Evolutionary conservation across 2,113 vertebrate species (phyloP).

Genomic region (Balaeniceps rex): DNA sequence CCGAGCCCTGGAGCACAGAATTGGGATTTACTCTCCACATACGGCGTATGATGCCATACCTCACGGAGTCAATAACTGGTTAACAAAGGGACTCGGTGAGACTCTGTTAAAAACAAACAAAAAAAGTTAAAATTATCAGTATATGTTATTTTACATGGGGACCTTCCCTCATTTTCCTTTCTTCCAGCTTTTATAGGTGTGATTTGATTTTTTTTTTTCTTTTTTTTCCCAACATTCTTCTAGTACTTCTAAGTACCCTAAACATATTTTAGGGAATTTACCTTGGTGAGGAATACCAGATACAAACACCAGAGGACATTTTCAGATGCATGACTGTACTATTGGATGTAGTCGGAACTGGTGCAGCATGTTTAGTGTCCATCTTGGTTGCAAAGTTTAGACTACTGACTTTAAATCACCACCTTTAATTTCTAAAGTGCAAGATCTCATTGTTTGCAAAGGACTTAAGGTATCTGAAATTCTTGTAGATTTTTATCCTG

Average conservation of each 20-base stretch:
- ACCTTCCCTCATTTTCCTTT: not conserved
- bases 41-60: constrained; percentile 86
- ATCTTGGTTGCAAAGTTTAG: not conserved
- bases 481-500: not conserved
- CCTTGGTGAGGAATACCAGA: not conserved
- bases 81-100: constrained; percentile 83
- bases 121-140: not conserved
- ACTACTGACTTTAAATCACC: not conserved
- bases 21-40: constrained; percentile 91
- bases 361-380: not conserved
- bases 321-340: not conserved
- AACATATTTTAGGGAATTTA: not conserved
- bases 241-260: not conserved
- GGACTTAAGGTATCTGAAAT: not conserved
- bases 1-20: constrained; percentile 83
- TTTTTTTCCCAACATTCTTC: not conserved
- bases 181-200: not conserved
- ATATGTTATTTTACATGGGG: not conserved
- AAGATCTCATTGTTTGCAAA: not conserved
- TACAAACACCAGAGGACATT: not conserved
- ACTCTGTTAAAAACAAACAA: not conserved
- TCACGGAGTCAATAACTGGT: constrained; percentile 90
- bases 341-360: not conserved
- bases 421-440: not conserved
- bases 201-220: not conserved